Percentiles rank a stretch among this genome's conserved stretches.
These are phyloP conservation scores for Chondrilla cf. caribensis DNA, from an alignment of 37 sponge, comb jelly and placozoan genomes.

Conservation along the genomic window DNA sequence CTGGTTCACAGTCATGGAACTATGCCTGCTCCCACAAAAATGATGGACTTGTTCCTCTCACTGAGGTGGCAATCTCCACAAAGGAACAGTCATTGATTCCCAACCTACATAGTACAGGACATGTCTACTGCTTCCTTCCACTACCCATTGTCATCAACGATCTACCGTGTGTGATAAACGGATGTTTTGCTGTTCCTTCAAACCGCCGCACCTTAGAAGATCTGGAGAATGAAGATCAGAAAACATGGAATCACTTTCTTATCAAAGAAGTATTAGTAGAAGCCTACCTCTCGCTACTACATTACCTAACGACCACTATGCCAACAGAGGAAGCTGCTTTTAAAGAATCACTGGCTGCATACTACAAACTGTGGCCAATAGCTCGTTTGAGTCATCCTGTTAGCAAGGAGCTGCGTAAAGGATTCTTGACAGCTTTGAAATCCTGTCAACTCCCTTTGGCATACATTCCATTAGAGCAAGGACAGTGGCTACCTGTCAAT, in stretches of 20 bases:
- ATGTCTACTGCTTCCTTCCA: slow-evolving; percentile 56
- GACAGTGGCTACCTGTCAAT: slow-evolving; percentile 39
- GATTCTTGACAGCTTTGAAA: not conserved
- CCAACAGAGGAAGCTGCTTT: not conserved
- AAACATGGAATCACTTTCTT: slow-evolving; percentile 53
- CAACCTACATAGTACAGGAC: not conserved
- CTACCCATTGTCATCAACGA: slow-evolving; percentile 37
- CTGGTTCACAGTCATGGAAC: not conserved
- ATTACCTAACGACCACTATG: not conserved
- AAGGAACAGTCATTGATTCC: not conserved
- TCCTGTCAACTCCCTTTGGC: not conserved
- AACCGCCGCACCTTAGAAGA: slow-evolving; percentile 32
- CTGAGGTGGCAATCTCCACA: slow-evolving; percentile 24
- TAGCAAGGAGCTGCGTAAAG: not conserved
- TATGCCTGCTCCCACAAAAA: not conserved
- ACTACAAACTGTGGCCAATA: slow-evolving; percentile 54
- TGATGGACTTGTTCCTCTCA: slow-evolving; percentile 27
- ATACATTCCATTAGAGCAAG: slow-evolving; percentile 15
- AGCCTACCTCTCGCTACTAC: slow-evolving; percentile 29
- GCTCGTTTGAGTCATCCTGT: not conserved
- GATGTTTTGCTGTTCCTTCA: slow-evolving; percentile 46
- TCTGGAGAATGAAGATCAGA: not conserved
- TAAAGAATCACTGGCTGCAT: slow-evolving; percentile 15
- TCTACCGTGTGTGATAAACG: slow-evolving; percentile 46
- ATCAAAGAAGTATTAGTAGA: slow-evolving; percentile 20